Conservation (phyloP, 1,140 invertebrate genomes). For the Brachystomella parvula region DNA sequence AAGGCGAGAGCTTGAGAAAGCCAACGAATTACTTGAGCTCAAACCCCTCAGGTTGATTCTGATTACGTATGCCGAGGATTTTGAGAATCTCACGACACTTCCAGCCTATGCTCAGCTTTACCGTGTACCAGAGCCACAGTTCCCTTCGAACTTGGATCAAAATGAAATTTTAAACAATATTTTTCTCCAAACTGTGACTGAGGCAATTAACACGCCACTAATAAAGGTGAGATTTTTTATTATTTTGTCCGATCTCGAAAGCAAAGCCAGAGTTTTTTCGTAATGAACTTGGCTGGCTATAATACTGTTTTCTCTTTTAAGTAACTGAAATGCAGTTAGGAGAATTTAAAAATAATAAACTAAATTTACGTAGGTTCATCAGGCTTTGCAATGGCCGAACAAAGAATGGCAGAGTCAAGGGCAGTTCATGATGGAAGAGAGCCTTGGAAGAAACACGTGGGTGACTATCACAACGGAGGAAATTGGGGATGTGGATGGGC, state of each 20-base stretch:
- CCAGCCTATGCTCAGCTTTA: conserved; percentile 29
- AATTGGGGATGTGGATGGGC: conserved; percentile 39
- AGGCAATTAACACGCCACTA: conserved; percentile 32
- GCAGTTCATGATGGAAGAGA: conserved; percentile 38
- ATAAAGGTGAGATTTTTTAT: conserved; percentile 31
- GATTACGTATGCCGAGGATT: conserved; percentile 34
- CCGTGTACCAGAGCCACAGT: conserved; percentile 26
- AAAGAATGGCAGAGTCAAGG: conserved; percentile 32
- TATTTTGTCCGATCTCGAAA: not conserved
- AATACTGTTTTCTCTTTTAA: too few species aligned
- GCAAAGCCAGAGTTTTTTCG: not conserved
- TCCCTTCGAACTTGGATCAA: conserved; percentile 33
- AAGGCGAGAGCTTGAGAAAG: conserved; percentile 31
- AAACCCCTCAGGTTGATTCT: conserved; percentile 32
- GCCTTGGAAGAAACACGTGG: conserved; percentile 37
- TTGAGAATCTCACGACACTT: conserved; percentile 23
- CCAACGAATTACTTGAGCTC: conserved; percentile 32
- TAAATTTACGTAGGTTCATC: conserved; percentile 30
- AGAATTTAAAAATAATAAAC: not conserved
- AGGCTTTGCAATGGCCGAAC: conserved; percentile 34
- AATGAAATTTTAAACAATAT: conserved; percentile 35
- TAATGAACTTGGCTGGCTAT: not conserved
- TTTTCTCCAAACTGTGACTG: conserved; percentile 33
- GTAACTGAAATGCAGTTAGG: too few species aligned
- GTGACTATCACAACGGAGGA: conserved; percentile 39